Evolutionary conservation across 2,113 vertebrate genomes (phyloP).

Genomic region (Pseudopipra pipra): DNA sequence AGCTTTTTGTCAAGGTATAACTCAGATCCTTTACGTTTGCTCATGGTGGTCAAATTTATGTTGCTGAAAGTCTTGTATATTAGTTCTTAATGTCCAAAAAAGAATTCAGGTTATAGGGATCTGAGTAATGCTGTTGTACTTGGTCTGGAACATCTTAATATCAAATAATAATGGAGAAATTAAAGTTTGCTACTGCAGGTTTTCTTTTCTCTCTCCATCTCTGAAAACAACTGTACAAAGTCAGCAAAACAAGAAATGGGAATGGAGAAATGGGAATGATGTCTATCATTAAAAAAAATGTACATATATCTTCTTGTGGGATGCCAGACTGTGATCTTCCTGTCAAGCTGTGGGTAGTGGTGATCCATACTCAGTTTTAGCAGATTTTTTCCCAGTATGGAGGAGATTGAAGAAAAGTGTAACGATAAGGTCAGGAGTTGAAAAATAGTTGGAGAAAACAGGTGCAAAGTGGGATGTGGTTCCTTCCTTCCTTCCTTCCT

Average conservation of each 20-base stretch:
- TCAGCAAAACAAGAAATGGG: not conserved
- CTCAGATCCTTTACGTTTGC: not conserved
- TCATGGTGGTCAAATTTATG: not conserved
- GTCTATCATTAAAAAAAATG: not conserved
- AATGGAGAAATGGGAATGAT: not conserved
- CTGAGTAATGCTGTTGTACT: not conserved
- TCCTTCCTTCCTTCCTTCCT: not conserved
- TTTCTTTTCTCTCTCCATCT: not conserved
- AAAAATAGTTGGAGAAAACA: not conserved
- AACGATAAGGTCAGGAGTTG: not conserved
- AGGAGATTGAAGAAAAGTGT: not conserved
- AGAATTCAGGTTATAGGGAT: not conserved
- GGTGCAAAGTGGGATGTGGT: accelerated
- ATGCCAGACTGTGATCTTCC: not conserved
- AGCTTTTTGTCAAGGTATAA: not conserved
- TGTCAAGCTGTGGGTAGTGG: not conserved
- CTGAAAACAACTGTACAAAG: not conserved
- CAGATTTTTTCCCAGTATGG: not conserved
- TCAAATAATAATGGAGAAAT: not conserved
- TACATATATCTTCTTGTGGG: not conserved
- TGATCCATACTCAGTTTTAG: not conserved
- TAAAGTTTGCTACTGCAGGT: accelerated
- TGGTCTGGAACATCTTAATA: not conserved
- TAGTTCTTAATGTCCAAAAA: not conserved
- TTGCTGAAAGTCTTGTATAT: not conserved